phyloP scores from a whole-genome alignment of 2,888 invertebrate species.

The Mayetiola destructor region DNA sequence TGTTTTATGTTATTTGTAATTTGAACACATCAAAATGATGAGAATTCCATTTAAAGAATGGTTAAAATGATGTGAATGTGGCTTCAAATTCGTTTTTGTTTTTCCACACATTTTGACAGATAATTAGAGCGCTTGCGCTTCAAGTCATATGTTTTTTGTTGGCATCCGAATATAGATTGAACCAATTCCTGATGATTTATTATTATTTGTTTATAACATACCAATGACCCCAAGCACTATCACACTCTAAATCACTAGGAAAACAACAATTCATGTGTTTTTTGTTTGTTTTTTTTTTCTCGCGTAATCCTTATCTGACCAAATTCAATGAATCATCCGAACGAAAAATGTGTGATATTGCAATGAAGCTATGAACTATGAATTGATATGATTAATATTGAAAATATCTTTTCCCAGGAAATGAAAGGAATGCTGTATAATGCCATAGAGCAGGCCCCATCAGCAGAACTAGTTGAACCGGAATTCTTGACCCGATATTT shows the following conservation, averaged over 20 bases:
- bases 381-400: no score
- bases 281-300: neutral
- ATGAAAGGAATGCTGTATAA: conserved; percentile 74
- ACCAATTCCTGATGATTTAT: no score
- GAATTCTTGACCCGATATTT: conserved; percentile 56
- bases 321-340: no score
- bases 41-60: neutral
- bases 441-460: conserved; percentile 62
- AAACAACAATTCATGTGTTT: neutral
- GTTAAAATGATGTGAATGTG: neutral
- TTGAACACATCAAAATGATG: neutral
- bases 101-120: neutral
- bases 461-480: conserved; percentile 55
- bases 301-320: no score
- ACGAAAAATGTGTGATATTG: no score
- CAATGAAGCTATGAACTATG: no score
- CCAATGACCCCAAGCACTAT: no score
- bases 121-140: neutral
- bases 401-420: conserved; percentile 44
- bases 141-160: conserved; percentile 6
- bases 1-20: neutral
- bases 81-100: no score
- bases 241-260: no score
- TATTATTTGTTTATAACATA: no score
- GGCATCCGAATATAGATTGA: no score